Conservation (phyloP, 1,140 invertebrate genomes). For the Listronotus bonariensis region DNA sequence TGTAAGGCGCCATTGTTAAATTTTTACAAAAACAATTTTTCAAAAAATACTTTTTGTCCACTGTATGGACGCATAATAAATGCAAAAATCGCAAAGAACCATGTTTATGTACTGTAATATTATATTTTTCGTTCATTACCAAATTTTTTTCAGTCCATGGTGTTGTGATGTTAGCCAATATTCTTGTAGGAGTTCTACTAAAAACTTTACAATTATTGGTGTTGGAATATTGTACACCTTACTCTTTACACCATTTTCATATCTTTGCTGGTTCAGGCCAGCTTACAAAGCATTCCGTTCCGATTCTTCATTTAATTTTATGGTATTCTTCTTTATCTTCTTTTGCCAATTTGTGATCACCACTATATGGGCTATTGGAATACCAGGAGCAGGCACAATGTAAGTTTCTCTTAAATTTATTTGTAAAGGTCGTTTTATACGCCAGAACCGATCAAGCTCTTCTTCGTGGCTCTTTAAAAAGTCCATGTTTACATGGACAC, state of each 20-base stretch:
- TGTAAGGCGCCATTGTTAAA: too few relatives aligned
- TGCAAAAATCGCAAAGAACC: too few relatives aligned
- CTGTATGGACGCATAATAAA: too few relatives aligned
- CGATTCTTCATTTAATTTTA: conserved; percentile 99
- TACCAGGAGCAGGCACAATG: conserved; percentile 78
- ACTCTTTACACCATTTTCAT: conserved; percentile 95
- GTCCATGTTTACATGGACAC: too few relatives aligned
- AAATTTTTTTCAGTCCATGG: conserved; percentile 78
- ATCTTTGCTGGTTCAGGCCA: conserved; percentile 90
- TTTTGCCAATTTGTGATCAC: conserved; percentile 96
- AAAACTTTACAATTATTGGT: conserved; percentile 81
- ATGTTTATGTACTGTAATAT: too few relatives aligned
- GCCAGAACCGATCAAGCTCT: too few relatives aligned
- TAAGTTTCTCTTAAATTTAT: conserved; percentile 59
- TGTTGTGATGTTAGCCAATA: conserved; percentile 82
- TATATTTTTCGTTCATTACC: neutral
- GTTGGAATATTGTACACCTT: conserved; percentile 88
- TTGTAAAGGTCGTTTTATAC: too few relatives aligned
- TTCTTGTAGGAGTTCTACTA: conserved; percentile 79
- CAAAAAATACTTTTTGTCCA: too few relatives aligned
- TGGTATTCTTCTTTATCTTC: conserved; percentile 99
- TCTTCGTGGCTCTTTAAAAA: too few relatives aligned
- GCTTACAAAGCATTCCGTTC: conserved; percentile 78
- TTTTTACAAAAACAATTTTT: too few relatives aligned
- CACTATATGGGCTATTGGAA: conserved; percentile 85